Conservation (phyloP, 1,140 invertebrate genomes). For the Penaeus japonicus region DNA sequence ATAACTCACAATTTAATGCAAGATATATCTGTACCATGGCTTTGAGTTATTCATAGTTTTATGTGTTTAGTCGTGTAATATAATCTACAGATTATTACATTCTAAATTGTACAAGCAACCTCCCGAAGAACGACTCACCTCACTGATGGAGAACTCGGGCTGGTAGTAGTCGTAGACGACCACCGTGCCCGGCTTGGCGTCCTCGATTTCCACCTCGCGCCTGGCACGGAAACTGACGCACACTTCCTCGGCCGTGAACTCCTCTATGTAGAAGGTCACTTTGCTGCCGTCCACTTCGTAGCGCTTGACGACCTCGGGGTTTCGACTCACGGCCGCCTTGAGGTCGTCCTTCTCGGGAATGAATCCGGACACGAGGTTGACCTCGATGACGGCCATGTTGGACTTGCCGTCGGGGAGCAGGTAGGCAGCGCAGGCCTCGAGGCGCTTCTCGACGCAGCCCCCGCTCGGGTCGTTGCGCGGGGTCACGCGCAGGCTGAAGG, state of each 20-base stretch:
- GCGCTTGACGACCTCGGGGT: slow-evolving; percentile 60
- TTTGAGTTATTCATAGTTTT: too few relatives aligned
- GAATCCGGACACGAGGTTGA: slow-evolving; percentile 57
- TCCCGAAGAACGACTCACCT: too few relatives aligned
- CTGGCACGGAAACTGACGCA: slow-evolving; percentile 66
- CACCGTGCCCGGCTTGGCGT: too few relatives aligned
- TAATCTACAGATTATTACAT: too few relatives aligned
- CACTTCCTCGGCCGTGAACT: slow-evolving; percentile 61
- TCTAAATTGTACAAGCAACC: too few relatives aligned
- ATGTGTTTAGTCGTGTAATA: too few relatives aligned
- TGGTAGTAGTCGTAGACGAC: too few relatives aligned
- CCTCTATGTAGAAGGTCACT: slow-evolving; percentile 66
- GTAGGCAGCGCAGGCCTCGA: slow-evolving; percentile 24
- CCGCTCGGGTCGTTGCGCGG: neutral
- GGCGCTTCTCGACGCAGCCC: slow-evolving; percentile 1
- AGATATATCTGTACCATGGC: too few relatives aligned
- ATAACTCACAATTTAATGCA: too few relatives aligned
- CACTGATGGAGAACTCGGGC: too few relatives aligned
- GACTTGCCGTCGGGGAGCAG: slow-evolving; percentile 23
- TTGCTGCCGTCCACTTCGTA: slow-evolving; percentile 64
- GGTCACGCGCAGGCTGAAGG: neutral
- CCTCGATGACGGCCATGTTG: slow-evolving; percentile 59
- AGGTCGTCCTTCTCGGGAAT: slow-evolving; percentile 29
- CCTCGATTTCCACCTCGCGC: too few relatives aligned
- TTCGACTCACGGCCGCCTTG: neutral